Conservation (phyloP, 2,888 invertebrate genomes). For the Athalia rosae region DNA sequence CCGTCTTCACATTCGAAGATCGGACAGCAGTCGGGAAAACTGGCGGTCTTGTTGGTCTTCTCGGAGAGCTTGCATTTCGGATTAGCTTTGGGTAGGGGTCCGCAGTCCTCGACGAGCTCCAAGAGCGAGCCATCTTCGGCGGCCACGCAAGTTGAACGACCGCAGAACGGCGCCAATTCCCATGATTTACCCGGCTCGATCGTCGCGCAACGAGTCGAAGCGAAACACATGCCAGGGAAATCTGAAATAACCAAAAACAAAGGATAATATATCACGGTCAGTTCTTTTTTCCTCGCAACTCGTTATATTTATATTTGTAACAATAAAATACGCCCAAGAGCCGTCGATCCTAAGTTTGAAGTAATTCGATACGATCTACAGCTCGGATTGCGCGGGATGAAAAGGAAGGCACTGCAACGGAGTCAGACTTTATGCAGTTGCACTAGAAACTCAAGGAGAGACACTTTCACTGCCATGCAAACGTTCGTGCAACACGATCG, state of each 20-base stretch:
- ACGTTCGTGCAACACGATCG: constrained; percentile 56
- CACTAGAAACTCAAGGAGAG: constrained; percentile 67
- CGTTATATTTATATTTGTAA: no score
- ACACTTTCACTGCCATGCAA: constrained; percentile 70
- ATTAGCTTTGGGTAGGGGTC: constrained; percentile 90
- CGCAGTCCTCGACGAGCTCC: constrained; percentile 92
- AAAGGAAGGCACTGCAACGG: constrained; percentile 11
- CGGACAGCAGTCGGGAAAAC: constrained; percentile 92
- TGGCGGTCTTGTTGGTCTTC: constrained; percentile 91
- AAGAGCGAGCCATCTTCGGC: constrained; percentile 86
- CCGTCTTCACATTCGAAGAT: constrained; percentile 90
- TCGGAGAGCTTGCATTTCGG: constrained; percentile 92
- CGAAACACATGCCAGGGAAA: constrained; percentile 94
- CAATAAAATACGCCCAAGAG: no score
- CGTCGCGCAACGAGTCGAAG: constrained; percentile 91
- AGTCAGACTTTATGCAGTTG: constrained; percentile 50
- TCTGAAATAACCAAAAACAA: constrained; percentile 75
- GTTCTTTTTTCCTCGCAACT: no score
- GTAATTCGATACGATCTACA: background rate
- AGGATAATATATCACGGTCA: background rate
- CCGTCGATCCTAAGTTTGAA: background rate
- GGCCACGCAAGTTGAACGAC: constrained; percentile 90
- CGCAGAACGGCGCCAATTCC: constrained; percentile 93
- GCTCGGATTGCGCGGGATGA: constrained; percentile 11
- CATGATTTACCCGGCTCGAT: constrained; percentile 90